Evolutionary conservation across 2,888 invertebrate genomes (phyloP).

Genomic region (Amitus sp.): DNA sequence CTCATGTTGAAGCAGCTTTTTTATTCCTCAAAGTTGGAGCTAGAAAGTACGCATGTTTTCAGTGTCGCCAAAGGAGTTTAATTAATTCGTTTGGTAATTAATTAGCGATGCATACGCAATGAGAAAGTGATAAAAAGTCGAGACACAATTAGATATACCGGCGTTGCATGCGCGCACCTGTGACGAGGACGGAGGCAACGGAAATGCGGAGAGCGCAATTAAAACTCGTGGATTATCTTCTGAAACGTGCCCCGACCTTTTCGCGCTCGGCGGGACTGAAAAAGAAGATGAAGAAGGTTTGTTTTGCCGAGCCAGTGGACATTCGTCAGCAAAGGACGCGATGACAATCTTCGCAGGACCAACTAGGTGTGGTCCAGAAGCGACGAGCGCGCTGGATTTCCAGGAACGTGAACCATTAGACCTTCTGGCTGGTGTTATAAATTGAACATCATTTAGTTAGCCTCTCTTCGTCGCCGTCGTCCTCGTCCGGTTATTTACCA

Average conservation of each 20-base stretch:
- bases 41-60: neutral
- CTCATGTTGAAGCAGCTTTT: too few relatives aligned
- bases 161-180: constrained; percentile 36
- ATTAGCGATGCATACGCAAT: constrained; percentile 35
- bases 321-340: constrained; percentile 43
- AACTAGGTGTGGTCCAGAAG: constrained; percentile 63
- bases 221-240: constrained; percentile 22
- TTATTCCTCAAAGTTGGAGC: neutral
- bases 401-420: constrained; percentile 66
- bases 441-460: constrained; percentile 67
- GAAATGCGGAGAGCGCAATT: constrained; percentile 17
- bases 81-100: constrained; percentile 36
- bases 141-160: constrained; percentile 35
- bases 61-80: constrained; percentile 16
- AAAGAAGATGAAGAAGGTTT: neutral
- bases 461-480: constrained; percentile 51
- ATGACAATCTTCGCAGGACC: constrained; percentile 61
- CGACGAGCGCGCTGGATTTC: constrained; percentile 61
- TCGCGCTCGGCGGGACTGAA: too few relatives aligned
- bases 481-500: constrained; percentile 54
- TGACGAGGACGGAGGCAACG: constrained; percentile 30
- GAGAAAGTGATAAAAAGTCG: constrained; percentile 39
- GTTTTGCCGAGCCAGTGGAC: neutral
- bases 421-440: constrained; percentile 65
- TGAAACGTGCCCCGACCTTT: constrained; percentile 12